Evolutionary conservation across 2,888 invertebrate genomes (phyloP).

Genomic region (Thymelicus sylvestris): DNA sequence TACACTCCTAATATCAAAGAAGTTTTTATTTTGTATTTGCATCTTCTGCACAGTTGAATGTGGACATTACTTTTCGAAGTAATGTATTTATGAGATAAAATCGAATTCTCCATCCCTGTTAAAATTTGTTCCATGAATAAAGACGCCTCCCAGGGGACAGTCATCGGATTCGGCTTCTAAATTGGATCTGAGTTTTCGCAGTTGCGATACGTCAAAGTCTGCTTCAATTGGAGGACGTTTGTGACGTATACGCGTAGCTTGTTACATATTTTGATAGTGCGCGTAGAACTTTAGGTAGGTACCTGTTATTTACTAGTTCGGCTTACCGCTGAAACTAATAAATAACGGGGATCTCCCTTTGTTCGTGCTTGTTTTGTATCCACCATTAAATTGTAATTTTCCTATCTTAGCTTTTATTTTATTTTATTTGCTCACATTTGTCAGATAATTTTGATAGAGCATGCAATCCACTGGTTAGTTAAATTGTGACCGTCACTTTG

Average conservation of each 20-base stretch:
- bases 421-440: neutral
- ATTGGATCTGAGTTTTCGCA: constrained; percentile 73
- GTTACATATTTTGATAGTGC: constrained; percentile 39
- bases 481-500: too few relatives aligned
- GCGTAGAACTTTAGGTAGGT: neutral
- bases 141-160: constrained; percentile 68
- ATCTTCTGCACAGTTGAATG: constrained; percentile 4
- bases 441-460: too few relatives aligned
- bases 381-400: neutral
- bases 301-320: neutral
- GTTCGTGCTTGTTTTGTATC: neutral
- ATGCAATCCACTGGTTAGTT: too few relatives aligned
- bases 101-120: constrained; percentile 39
- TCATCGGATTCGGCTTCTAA: constrained; percentile 71
- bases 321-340: neutral
- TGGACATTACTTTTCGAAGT: constrained; percentile 15
- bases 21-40: neutral
- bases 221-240: constrained; percentile 48
- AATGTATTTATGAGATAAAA: constrained; percentile 34
- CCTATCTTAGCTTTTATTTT: neutral
- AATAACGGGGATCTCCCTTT: neutral
- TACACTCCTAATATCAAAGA: neutral
- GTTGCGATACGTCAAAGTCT: constrained; percentile 66
- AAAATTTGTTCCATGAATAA: constrained; percentile 72
- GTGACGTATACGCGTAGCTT: constrained; percentile 44